Evolutionary conservation across 2,113 vertebrate species (phyloP).

Genomic region (Cyprinodon tularosa): DNA sequence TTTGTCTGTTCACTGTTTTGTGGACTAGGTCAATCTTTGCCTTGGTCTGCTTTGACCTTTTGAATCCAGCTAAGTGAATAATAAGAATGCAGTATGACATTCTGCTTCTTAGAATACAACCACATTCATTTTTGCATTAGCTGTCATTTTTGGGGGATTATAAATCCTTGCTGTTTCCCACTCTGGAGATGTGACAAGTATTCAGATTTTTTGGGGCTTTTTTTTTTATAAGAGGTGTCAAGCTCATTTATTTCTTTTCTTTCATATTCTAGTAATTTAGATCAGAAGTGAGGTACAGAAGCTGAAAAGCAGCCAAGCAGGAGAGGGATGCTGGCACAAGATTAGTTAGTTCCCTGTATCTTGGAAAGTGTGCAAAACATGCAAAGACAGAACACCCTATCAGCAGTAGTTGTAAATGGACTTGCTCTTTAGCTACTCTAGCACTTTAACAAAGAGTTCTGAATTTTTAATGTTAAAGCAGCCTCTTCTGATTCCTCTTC

Average conservation of each 20-base stretch:
- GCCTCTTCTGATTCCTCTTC: too few species aligned
- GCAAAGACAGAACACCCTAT: conserved; percentile 43
- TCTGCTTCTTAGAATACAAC: neutral
- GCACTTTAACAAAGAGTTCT: neutral
- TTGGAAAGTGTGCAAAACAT: conserved; percentile 50
- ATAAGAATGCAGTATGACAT: conserved; percentile 15
- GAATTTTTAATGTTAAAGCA: too few species aligned
- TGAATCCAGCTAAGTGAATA: conserved; percentile 61
- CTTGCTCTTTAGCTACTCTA: neutral
- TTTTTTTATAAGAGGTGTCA: conserved; percentile 39
- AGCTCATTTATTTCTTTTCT: conserved; percentile 20
- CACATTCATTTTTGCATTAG: neutral
- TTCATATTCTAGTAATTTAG: conserved; percentile 47
- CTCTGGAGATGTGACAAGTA: conserved; percentile 8
- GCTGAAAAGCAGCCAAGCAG: conserved; percentile 46
- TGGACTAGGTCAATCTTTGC: conserved; percentile 80
- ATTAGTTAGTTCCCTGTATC: conserved; percentile 50
- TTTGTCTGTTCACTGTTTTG: conserved; percentile 71
- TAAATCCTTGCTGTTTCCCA: conserved; percentile 15
- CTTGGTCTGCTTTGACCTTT: conserved; percentile 71
- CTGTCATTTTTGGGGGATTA: neutral
- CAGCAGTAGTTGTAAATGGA: conserved; percentile 8
- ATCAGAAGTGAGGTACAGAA: conserved; percentile 46
- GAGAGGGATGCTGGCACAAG: conserved; percentile 49
- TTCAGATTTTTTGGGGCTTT: conserved; percentile 24